Conservation (phyloP, 2,888 invertebrate species). For the Eurytoma adleriae region DNA sequence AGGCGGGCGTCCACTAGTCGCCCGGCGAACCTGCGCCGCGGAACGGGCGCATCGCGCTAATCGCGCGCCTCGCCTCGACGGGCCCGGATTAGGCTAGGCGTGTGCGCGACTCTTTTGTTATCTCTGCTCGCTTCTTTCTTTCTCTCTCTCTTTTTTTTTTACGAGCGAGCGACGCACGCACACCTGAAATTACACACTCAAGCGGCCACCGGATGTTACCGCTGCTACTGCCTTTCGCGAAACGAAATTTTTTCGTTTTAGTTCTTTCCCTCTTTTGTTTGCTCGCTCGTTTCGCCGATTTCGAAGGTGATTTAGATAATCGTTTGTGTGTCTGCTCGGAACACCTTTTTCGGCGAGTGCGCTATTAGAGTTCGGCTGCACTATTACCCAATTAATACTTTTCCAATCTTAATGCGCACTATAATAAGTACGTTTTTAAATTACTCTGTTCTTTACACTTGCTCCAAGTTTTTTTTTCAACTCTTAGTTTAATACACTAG, state of each 20-base stretch:
- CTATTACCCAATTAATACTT: too few species aligned
- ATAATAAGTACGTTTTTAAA: too few species aligned
- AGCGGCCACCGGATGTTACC: constrained; percentile 36
- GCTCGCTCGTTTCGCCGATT: too few species aligned
- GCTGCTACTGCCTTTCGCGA: not conserved
- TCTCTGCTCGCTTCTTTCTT: not conserved
- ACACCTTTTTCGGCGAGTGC: too few species aligned
- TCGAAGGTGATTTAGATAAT: too few species aligned
- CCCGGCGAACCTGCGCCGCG: constrained; percentile 1
- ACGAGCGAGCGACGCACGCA: not conserved
- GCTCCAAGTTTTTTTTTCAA: too few species aligned
- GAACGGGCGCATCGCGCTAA: not conserved
- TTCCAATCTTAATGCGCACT: too few species aligned
- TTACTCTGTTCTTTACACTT: too few species aligned
- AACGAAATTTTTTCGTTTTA: not conserved
- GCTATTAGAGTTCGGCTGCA: too few species aligned
- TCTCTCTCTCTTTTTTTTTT: not conserved
- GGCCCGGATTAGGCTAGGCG: constrained; percentile 5
- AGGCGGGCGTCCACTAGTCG: constrained; percentile 4
- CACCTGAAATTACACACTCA: constrained; percentile 50
- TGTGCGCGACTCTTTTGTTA: constrained; percentile 18
- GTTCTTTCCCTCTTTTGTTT: too few species aligned
- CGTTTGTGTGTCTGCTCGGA: too few species aligned
- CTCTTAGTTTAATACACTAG: too few species aligned
- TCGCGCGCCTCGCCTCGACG: not conserved